These are phyloP conservation scores for Gonioctena quinquepunctata DNA, from an alignment of 1,140 invertebrate genomes.

Conservation along the genomic window DNA sequence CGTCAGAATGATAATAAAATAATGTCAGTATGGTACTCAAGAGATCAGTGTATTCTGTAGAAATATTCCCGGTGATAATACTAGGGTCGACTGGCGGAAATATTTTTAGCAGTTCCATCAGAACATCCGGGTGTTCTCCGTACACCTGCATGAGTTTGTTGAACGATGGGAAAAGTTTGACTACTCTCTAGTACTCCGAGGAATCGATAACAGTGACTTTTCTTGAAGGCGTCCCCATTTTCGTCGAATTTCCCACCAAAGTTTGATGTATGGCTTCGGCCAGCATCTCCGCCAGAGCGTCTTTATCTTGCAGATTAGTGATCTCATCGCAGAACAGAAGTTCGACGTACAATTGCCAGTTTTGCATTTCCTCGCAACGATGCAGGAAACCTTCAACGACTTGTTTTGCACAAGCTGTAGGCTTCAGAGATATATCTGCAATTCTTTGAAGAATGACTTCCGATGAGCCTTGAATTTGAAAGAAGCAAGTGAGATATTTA, in stretches of 20 bases:
- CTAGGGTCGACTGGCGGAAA: background rate
- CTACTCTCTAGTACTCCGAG: background rate
- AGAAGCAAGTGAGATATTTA: conserved; percentile 7
- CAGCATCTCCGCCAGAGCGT: background rate
- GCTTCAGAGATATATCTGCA: background rate
- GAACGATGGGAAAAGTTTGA: background rate
- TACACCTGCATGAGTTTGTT: background rate
- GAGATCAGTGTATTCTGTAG: background rate
- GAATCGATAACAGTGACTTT: background rate
- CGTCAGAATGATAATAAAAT: background rate
- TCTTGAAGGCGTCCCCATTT: background rate
- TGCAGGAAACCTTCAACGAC: conserved; percentile 1
- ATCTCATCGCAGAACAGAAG: background rate
- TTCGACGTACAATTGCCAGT: conserved; percentile 2
- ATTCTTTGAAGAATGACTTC: background rate
- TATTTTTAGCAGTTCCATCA: background rate
- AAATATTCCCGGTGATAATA: background rate
- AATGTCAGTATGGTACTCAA: background rate
- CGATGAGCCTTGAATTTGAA: background rate
- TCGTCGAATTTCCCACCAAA: background rate
- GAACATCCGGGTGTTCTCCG: background rate
- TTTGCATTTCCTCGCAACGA: background rate
- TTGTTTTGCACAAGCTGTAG: background rate
- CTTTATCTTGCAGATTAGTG: background rate
- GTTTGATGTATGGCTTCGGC: background rate